A percentile compares a stretch with the other conserved stretches of the same genome.
Conservation (phyloP, 2,888 invertebrate species). For the Helleia helle region DNA sequence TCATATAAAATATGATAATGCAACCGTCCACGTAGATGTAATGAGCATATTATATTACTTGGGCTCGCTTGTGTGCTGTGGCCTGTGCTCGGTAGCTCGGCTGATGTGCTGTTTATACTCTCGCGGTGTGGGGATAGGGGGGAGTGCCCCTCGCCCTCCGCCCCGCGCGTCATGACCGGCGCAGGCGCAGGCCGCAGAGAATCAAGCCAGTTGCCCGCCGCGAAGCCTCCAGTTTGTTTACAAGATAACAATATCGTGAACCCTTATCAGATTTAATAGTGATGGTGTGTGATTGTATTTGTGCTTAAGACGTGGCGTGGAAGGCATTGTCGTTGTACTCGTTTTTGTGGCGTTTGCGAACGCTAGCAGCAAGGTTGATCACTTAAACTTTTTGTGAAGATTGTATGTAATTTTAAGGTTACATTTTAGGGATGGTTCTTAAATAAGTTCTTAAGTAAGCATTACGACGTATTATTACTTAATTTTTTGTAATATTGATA, state of each 20-base stretch:
- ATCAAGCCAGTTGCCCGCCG: constrained; percentile 62
- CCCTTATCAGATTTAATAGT: not conserved
- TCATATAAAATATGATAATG: too few species aligned
- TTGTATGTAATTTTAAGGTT: too few species aligned
- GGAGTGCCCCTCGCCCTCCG: constrained; percentile 33
- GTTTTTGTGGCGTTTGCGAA: constrained; percentile 25
- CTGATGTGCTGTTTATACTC: constrained; percentile 57
- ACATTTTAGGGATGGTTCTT: too few species aligned
- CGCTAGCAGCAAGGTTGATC: too few species aligned
- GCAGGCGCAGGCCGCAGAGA: constrained; percentile 62
- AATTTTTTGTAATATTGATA: too few species aligned
- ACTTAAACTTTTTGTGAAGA: too few species aligned
- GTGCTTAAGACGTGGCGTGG: constrained; percentile 16
- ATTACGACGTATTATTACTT: too few species aligned
- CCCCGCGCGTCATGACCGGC: constrained; percentile 32
- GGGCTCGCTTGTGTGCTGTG: not conserved
- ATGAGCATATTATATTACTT: not conserved
- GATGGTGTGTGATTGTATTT: not conserved
- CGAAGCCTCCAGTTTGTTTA: constrained; percentile 71
- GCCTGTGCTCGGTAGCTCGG: constrained; percentile 43
- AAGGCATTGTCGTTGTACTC: constrained; percentile 36
- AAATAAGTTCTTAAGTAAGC: too few species aligned
- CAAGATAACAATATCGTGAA: constrained; percentile 18
- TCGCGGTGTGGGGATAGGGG: constrained; percentile 45
- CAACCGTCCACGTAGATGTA: not conserved